These are phyloP conservation scores for Orchesella cincta DNA, from an alignment of 1,140 invertebrate species.

Conservation along the genomic window DNA sequence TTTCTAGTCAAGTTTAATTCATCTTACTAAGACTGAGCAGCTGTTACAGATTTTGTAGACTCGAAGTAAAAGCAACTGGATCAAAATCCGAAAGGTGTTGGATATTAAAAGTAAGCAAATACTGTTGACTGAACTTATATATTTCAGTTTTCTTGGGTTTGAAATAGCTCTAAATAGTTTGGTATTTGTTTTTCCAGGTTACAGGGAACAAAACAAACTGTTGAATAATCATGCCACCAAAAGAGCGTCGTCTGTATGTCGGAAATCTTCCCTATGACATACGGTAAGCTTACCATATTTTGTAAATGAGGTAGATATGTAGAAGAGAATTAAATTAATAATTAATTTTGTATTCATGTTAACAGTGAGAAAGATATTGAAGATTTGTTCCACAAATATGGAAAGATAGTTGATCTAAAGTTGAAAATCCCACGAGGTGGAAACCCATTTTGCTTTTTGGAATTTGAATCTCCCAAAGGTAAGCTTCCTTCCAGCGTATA, in stretches of 20 bases:
- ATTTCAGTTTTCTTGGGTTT: neutral
- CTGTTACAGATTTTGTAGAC: too few relatives aligned
- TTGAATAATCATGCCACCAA: constrained; percentile 58
- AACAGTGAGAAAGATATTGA: constrained; percentile 81
- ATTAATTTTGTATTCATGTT: neutral
- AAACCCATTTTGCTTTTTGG: constrained; percentile 98
- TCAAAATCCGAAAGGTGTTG: neutral
- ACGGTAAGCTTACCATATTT: constrained; percentile 62
- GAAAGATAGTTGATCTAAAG: constrained; percentile 96
- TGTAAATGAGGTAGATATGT: neutral
- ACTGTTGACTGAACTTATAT: neutral
- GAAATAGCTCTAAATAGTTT: neutral
- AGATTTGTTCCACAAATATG: constrained; percentile 98
- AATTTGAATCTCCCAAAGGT: constrained; percentile 63
- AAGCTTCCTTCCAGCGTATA: neutral
- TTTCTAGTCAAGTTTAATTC: too few relatives aligned
- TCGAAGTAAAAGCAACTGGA: too few relatives aligned
- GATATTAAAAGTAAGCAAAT: neutral
- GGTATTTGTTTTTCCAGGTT: neutral
- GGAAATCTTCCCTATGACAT: constrained; percentile 98
- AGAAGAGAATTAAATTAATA: too few relatives aligned
- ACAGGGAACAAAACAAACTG: neutral
- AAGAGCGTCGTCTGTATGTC: constrained; percentile 93
- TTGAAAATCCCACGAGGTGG: constrained; percentile 81
- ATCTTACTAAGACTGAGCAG: too few relatives aligned